A percentile compares a stretch with the other conserved stretches of the same genome.
These are phyloP conservation scores for Pangasianodon gigas DNA, from an alignment of 2,113 vertebrate genomes.

Conservation along the genomic window DNA sequence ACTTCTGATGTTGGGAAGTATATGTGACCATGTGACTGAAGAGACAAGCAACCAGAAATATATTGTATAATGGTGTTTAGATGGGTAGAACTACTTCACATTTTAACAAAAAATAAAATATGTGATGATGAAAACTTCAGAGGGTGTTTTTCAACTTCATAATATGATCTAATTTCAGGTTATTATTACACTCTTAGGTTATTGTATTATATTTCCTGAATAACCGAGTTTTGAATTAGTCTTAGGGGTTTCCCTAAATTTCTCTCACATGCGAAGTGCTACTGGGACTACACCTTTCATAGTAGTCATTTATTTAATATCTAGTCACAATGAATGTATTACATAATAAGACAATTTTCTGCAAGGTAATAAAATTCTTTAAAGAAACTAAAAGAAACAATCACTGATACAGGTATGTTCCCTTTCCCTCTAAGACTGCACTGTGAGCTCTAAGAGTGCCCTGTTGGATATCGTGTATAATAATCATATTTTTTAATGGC, in stretches of 20 bases:
- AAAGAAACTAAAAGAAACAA: neutral
- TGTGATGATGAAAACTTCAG: neutral
- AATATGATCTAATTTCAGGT: neutral
- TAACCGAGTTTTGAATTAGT: neutral
- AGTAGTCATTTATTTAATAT: neutral
- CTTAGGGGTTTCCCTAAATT: neutral
- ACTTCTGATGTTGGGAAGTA: no score
- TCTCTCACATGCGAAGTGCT: neutral
- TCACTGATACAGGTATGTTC: neutral
- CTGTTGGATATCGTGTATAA: neutral
- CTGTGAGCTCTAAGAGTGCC: neutral
- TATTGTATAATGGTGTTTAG: constrained; percentile 1
- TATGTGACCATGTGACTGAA: neutral
- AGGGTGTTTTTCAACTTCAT: neutral
- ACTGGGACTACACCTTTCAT: neutral
- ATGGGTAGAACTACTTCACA: neutral
- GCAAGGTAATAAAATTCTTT: neutral
- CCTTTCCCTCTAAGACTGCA: neutral
- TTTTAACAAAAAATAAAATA: constrained; percentile 13
- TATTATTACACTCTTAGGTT: neutral
- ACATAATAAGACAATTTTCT: neutral
- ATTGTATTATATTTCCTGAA: neutral
- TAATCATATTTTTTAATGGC: neutral
- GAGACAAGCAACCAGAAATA: neutral
- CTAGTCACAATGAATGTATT: neutral